phyloP scores from a whole-genome alignment of 53 echinoderm and acorn worm genomes.

The Crossaster papposus region DNA sequence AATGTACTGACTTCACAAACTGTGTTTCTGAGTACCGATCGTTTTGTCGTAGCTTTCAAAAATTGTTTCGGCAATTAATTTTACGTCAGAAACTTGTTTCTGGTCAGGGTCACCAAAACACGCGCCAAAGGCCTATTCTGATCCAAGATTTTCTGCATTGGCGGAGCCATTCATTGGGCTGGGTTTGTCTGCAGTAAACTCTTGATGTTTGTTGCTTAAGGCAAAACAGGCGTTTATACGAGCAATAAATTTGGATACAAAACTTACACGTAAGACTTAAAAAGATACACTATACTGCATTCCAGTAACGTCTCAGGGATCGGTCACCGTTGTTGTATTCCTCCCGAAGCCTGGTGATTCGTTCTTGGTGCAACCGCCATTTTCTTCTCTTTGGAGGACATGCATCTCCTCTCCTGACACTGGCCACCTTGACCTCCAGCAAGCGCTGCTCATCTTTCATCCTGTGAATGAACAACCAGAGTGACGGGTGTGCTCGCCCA shows the following conservation, averaged over 20 bases:
- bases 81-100: no score
- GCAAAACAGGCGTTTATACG: neutral
- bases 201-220: no score
- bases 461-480: constrained; percentile 37
- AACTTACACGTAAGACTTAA: constrained; percentile 32
- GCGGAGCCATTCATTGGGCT: no score
- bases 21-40: no score
- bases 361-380: constrained; percentile 42
- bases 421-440: constrained; percentile 4
- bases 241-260: neutral
- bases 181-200: no score
- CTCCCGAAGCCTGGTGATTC: constrained; percentile 34
- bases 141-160: no score
- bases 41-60: no score
- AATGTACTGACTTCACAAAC: no score
- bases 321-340: constrained; percentile 53
- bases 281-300: constrained; percentile 47
- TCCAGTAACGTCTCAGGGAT: constrained; percentile 44
- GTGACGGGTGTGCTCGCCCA: constrained; percentile 16
- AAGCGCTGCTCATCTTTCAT: constrained; percentile 41
- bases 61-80: no score
- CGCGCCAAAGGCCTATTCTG: no score
- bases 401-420: neutral
- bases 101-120: no score
- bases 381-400: constrained; percentile 38